Evolutionary conservation across 2,113 vertebrate species (phyloP), one percentile per base, ranked within the genome.

Genomic region (Chaetops frenatus): DNA sequence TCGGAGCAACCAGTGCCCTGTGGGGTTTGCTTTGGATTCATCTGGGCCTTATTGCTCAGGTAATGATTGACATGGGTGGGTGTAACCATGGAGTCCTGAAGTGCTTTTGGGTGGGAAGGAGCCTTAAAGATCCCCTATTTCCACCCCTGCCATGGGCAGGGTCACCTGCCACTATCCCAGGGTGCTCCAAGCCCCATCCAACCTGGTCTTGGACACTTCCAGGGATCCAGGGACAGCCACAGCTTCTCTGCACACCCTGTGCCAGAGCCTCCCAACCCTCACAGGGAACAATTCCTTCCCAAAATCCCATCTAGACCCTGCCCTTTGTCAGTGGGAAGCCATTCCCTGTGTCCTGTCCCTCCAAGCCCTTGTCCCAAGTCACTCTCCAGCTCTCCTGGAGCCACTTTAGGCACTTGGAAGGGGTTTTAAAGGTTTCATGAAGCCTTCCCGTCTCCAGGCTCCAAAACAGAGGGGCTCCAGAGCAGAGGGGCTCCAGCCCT

Each of bases 1-100:
- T 33, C 98, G 97, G 12, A 99, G 99, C 96, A 99, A 99, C 94
- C 99, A 99, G 97, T 99, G 99, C 92, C 99, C 99, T 42, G 85
- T 84, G 3, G 99, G 99, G 16, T 99, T 99, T 96, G 88, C 80
- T 31, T 95, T 99, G 94, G 98, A 99, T 76, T 95, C 98, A 1
- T 73, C 97, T 18, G 99, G 99, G 35, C 99, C 98, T 3, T 99
- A 99, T 50, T 99, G 99, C 95, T 96, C 98, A 97, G 99, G 99
- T 99, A 98, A 97, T 36, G 86, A 12, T 31, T 92, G 88, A 20
- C 62, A 54, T 0, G 6, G 12, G 11, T 56, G 9, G 11, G 18
- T 35, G 65, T n/a, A 45, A 45, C 25, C 44, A 76, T 3, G 53
- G 33, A 15, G 6, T 28, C 14, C 16, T 6, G n/a, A n/a, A 24